These are phyloP conservation scores for Wiebesia pumilae DNA, from an alignment of 1,140 invertebrate genomes.

Conservation along the genomic window DNA sequence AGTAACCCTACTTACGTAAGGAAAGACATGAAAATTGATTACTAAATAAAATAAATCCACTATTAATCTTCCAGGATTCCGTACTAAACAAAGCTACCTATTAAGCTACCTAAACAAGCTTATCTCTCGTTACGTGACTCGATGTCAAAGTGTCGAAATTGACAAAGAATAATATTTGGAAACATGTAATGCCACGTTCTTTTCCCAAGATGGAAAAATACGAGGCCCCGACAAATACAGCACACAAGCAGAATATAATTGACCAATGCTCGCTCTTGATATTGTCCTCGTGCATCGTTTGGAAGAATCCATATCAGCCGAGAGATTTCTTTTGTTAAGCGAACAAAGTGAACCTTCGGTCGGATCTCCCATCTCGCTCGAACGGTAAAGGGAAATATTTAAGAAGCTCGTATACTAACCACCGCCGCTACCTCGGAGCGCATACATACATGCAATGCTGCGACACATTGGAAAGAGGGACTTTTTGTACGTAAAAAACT, in stretches of 20 bases:
- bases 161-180: too few species aligned
- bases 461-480: neutral
- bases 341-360: slow-evolving; percentile 6
- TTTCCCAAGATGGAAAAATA: neutral
- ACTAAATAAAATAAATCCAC: too few species aligned
- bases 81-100: too few species aligned
- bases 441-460: neutral
- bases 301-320: slow-evolving; percentile 18
- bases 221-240: neutral
- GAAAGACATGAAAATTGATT: too few species aligned
- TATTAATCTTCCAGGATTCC: too few species aligned
- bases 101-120: too few species aligned
- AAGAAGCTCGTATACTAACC: neutral
- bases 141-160: too few species aligned
- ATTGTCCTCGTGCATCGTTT: slow-evolving; percentile 34
- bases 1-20: too few species aligned
- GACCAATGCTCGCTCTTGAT: neutral
- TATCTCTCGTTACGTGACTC: too few species aligned
- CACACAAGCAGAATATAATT: neutral
- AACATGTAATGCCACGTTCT: neutral
- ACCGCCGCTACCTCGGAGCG: neutral
- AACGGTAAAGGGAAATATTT: slow-evolving; percentile 43
- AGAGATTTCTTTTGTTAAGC: slow-evolving; percentile 18
- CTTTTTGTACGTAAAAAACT: neutral
- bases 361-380: neutral